Percentiles rank a stretch among this genome's conserved stretches.
phyloP scores from a whole-genome alignment of 2,113 vertebrate genomes.

The Maccullochella peelii region DNA sequence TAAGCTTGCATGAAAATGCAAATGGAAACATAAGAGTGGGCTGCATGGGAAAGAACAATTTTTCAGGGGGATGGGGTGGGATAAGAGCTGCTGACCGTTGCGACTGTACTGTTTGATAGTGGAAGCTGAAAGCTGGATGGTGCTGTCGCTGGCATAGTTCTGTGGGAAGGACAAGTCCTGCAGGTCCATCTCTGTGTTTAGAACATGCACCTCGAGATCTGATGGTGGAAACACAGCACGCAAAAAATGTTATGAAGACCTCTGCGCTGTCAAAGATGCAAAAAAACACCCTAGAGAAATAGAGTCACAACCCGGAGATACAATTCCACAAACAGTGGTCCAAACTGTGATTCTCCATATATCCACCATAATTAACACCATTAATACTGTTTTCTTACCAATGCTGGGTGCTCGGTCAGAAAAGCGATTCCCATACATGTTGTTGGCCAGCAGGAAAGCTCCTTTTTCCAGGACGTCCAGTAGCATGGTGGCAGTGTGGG shows the following conservation, averaged over 20 bases:
- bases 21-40: constrained; percentile 48
- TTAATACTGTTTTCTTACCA: constrained; percentile 79
- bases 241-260: background rate
- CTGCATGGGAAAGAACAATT: constrained; percentile 30
- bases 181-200: constrained; percentile 92
- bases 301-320: background rate
- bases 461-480: constrained; percentile 94
- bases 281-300: background rate
- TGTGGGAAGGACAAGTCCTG: constrained; percentile 93
- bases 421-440: constrained; percentile 92
- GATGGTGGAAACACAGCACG: constrained; percentile 23
- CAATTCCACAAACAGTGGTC: background rate
- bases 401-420: constrained; percentile 90
- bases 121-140: constrained; percentile 92
- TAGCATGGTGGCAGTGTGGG: constrained; percentile 94
- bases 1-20: constrained; percentile 71
- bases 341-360: background rate
- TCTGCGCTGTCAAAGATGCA: background rate
- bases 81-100: constrained; percentile 86
- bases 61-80: constrained; percentile 16
- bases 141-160: constrained; percentile 89
- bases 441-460: constrained; percentile 93
- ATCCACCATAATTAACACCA: background rate
- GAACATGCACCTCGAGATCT: constrained; percentile 92
- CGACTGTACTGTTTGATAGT: constrained; percentile 97